These are phyloP conservation scores for Myotis findleyi DNA, from an alignment of 2,797 vertebrate genomes.

Conservation along the genomic window DNA sequence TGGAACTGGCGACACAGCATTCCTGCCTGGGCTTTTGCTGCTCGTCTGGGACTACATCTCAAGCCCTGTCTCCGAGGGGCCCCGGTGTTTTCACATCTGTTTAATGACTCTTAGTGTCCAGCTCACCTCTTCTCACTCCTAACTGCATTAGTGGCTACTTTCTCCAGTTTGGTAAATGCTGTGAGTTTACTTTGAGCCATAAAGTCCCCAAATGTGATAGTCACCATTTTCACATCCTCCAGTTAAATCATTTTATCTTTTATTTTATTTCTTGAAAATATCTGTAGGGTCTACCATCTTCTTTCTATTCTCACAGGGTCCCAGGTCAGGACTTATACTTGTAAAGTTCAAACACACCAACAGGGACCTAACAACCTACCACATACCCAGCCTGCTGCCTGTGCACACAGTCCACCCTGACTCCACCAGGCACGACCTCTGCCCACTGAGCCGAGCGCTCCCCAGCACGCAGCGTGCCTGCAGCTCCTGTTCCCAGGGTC, in stretches of 20 bases:
- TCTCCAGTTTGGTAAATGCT: neutral
- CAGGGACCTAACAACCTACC: neutral
- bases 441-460: neutral
- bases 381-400: neutral
- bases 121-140: neutral
- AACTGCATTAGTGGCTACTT: neutral
- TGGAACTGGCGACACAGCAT: neutral
- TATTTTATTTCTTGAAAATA: neutral
- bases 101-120: neutral
- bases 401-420: neutral
- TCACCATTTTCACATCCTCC: neutral
- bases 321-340: neutral
- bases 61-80: neutral
- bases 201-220: neutral
- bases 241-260: neutral
- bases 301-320: neutral
- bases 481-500: neutral
- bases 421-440: too few relatives aligned
- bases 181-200: neutral
- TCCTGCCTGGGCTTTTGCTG: neutral
- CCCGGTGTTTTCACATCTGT: neutral
- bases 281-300: neutral
- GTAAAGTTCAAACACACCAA: neutral
- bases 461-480: neutral
- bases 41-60: neutral